A percentile compares a stretch with the other conserved stretches of the same genome.
Conservation (phyloP, 2,888 invertebrate genomes). For the Amorpha juglandis region DNA sequence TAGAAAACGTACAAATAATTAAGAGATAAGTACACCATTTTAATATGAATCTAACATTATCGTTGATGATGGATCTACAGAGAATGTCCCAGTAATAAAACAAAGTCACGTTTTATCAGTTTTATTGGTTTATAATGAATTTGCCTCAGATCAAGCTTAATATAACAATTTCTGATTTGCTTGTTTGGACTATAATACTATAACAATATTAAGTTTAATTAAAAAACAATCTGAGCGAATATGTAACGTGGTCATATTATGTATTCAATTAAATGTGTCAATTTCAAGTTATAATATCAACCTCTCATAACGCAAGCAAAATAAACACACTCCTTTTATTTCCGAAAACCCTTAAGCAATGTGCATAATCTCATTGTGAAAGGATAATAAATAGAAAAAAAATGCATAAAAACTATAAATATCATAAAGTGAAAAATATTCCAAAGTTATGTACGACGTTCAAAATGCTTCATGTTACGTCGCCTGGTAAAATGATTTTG, state of each 20-base stretch:
- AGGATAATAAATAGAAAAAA: neutral
- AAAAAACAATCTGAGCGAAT: neutral
- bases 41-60: too few species aligned
- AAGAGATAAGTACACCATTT: too few species aligned
- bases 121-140: conserved; percentile 49
- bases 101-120: conserved; percentile 21
- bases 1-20: too few species aligned
- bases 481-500: neutral
- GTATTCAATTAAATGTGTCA: too few species aligned
- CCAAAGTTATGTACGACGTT: conserved; percentile 8
- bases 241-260: neutral
- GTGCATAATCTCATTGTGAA: conserved; percentile 1
- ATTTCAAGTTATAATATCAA: neutral
- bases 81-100: neutral
- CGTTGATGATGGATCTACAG: too few species aligned
- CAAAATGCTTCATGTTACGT: neutral
- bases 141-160: conserved; percentile 51
- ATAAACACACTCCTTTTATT: neutral
- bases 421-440: conserved; percentile 8
- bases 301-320: neutral
- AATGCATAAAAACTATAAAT: conserved; percentile 4
- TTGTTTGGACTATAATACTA: conserved; percentile 10
- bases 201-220: neutral
- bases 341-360: neutral
- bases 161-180: conserved; percentile 16